phyloP scores from a whole-genome alignment of 2,113 vertebrate genomes.

The Calidris pygmaea region DNA sequence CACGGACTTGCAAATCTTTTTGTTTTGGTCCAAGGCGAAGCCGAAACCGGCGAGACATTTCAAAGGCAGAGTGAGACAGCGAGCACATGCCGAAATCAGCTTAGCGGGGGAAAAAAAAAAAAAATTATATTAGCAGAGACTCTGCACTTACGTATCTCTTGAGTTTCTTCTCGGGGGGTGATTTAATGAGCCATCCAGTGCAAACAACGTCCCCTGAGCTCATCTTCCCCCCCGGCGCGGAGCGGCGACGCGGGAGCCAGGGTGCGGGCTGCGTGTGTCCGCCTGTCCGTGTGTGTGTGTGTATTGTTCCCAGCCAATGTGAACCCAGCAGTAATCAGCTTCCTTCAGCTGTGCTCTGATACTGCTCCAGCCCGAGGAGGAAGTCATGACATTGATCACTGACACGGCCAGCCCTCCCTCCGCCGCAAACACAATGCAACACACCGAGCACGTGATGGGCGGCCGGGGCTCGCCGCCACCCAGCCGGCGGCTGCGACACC shows the following conservation, averaged over 20 bases:
- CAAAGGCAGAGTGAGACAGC: neutral
- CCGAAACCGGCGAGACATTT: neutral
- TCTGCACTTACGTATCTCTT: conserved; percentile 94
- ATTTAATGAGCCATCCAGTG: conserved; percentile 98
- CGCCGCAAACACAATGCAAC: conserved; percentile 54
- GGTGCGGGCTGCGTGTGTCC: conserved; percentile 49
- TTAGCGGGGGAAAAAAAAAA: neutral
- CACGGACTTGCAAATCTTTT: neutral
- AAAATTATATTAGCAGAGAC: neutral
- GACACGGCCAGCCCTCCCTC: conserved; percentile 65
- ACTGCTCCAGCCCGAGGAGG: conserved; percentile 79
- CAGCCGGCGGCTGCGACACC: neutral
- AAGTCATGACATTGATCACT: conserved; percentile 86
- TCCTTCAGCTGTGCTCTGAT: conserved; percentile 72
- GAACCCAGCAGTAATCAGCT: conserved; percentile 77
- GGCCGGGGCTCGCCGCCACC: neutral
- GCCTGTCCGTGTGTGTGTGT: neutral
- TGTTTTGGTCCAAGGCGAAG: neutral
- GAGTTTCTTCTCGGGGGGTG: conserved; percentile 96
- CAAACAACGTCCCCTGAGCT: conserved; percentile 93
- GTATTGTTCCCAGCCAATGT: conserved; percentile 33
- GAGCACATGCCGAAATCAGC: neutral
- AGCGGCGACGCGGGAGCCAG: conserved; percentile 65
- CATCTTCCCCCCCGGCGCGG: conserved; percentile 80
- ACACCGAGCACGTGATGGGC: conserved; percentile 66